Evolutionary conservation across 2,797 vertebrate species (phyloP).

Genomic region (Cuniculus paca): DNA sequence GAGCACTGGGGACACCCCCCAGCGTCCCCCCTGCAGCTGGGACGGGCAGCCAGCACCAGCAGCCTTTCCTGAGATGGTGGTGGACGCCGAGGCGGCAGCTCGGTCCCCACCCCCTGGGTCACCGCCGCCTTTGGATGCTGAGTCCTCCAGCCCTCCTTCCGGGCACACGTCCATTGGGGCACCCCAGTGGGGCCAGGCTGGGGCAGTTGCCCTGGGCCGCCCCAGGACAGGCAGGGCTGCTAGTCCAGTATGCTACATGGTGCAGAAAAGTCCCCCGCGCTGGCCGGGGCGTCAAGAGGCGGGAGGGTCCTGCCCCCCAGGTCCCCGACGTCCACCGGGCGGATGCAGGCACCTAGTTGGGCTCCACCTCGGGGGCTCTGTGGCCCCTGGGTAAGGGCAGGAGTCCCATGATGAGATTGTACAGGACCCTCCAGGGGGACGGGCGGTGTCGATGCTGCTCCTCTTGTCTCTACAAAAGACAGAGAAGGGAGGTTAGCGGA

Average conservation of each 20-base stretch:
- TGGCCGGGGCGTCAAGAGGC: conserved; percentile 76
- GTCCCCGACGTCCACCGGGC: conserved; percentile 58
- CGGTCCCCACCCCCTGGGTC: conserved; percentile 73
- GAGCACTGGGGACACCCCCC: conserved; percentile 63
- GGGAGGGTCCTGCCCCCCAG: conserved; percentile 80
- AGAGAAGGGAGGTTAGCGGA: background rate
- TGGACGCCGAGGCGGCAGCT: conserved; percentile 76
- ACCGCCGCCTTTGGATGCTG: conserved; percentile 56
- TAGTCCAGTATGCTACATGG: conserved; percentile 81
- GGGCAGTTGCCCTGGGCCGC: conserved; percentile 42
- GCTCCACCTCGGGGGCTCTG: conserved; percentile 72
- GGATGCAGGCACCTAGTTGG: conserved; percentile 80
- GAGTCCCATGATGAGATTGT: conserved; percentile 85
- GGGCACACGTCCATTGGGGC: conserved; percentile 45
- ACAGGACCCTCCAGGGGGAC: conserved; percentile 84
- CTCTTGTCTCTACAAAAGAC: conserved; percentile 73
- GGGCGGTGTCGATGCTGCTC: conserved; percentile 76
- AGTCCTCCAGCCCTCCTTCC: conserved; percentile 76
- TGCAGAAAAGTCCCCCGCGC: conserved; percentile 67
- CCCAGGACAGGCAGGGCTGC: conserved; percentile 64
- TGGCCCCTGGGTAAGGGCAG: conserved; percentile 85
- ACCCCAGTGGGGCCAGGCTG: conserved; percentile 55
- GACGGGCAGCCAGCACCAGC: conserved; percentile 79
- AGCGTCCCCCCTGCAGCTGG: conserved; percentile 80
- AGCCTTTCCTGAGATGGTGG: conserved; percentile 85